Conservation (phyloP, 2,113 vertebrate genomes). For the Burhinus bistriatus region DNA sequence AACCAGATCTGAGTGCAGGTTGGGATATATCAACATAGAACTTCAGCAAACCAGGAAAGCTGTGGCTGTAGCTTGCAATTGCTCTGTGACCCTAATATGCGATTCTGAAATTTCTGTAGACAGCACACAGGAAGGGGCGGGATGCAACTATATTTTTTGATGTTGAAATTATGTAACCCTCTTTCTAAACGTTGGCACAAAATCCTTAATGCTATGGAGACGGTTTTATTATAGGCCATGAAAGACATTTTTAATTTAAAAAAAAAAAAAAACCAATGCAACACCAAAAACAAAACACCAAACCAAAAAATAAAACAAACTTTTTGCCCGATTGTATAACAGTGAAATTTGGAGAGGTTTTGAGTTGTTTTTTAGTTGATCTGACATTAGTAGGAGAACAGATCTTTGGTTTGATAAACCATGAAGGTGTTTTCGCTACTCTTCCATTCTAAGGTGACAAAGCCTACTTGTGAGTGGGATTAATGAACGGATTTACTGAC, state of each 20-base stretch:
- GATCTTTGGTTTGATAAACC: not conserved
- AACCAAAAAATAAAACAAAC: not conserved
- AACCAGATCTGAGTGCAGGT: not conserved
- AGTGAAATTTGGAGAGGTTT: not conserved
- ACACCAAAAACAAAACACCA: no score
- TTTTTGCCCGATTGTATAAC: not conserved
- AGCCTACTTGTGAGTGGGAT: not conserved
- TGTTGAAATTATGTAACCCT: not conserved
- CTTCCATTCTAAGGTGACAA: not conserved
- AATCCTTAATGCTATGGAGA: not conserved
- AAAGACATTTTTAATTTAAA: not conserved
- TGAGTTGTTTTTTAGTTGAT: not conserved
- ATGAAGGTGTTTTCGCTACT: not conserved
- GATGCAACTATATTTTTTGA: not conserved
- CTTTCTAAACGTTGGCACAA: not conserved
- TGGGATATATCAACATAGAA: not conserved
- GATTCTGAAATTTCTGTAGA: not conserved
- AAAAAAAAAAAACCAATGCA: no score
- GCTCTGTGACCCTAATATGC: not conserved
- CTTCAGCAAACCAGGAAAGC: not conserved
- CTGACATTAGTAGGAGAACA: not conserved
- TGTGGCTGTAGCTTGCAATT: not conserved
- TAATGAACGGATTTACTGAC: not conserved
- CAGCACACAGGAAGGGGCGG: not conserved
- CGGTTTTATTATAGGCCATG: not conserved